These are phyloP conservation scores for Eumaeus atala DNA, from an alignment of 1,140 invertebrate species.

Conservation along the genomic window DNA sequence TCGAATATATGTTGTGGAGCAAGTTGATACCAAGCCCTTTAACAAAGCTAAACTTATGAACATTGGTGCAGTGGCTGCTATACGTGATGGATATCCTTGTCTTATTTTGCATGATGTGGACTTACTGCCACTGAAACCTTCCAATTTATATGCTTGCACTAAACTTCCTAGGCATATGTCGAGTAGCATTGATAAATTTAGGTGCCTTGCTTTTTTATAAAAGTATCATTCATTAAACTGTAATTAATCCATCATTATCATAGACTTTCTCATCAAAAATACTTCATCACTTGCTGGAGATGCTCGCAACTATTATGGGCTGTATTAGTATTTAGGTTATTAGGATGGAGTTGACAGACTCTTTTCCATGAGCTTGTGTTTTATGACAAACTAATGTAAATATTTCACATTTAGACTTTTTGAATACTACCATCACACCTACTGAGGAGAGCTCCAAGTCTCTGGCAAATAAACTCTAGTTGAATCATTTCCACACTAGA, in stretches of 20 bases:
- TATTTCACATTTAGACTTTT: no score
- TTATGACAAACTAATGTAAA: no score
- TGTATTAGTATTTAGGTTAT: no score
- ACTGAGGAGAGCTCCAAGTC: no score
- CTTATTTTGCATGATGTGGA: slow-evolving; percentile 97
- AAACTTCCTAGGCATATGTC: slow-evolving; percentile 93
- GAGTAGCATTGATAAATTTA: slow-evolving; percentile 91
- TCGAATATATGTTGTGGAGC: slow-evolving; percentile 93
- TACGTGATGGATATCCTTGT: slow-evolving; percentile 85
- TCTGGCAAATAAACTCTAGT: no score
- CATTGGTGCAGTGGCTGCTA: slow-evolving; percentile 88
- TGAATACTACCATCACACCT: no score
- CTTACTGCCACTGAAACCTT: slow-evolving; percentile 89
- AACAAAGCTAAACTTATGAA: slow-evolving; percentile 97
- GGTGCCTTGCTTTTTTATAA: slow-evolving; percentile 40
- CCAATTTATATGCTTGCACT: slow-evolving; percentile 94
- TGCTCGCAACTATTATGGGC: no score
- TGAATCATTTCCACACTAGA: no score
- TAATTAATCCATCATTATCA: slow-evolving; percentile 11
- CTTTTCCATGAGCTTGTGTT: no score
- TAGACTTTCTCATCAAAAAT: not conserved
- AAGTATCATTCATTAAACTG: slow-evolving; percentile 1
- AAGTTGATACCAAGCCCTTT: slow-evolving; percentile 85
- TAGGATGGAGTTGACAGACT: no score
- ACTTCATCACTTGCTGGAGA: no score